phyloP scores from a whole-genome alignment of 1,140 invertebrate genomes.

The Sesamia nonagrioides region DNA sequence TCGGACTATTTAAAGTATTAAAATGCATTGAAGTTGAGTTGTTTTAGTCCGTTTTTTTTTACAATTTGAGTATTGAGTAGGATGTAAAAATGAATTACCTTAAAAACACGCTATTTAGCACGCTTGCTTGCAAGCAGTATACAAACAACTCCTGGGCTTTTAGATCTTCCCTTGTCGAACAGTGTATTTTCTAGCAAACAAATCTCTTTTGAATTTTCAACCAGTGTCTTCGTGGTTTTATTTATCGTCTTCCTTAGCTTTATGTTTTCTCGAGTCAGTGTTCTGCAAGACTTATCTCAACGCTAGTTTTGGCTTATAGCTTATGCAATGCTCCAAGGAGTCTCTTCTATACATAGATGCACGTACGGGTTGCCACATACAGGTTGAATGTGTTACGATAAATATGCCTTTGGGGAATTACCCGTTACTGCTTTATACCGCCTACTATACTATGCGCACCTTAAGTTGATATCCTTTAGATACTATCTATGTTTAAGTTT shows the following conservation, averaged over 20 bases:
- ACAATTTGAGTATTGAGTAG: too few relatives aligned
- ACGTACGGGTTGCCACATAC: constrained; percentile 3
- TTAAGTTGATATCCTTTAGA: too few relatives aligned
- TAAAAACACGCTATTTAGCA: too few relatives aligned
- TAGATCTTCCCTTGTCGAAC: too few relatives aligned
- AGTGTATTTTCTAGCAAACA: too few relatives aligned
- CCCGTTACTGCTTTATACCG: constrained; percentile 1
- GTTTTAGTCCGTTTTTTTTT: too few relatives aligned
- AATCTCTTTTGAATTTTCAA: neutral
- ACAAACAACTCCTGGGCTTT: too few relatives aligned
- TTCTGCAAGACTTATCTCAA: constrained; percentile 4
- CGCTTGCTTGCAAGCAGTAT: too few relatives aligned
- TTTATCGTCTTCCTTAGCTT: constrained; percentile 15
- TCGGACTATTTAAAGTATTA: too few relatives aligned
- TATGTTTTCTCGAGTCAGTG: constrained; percentile 12
- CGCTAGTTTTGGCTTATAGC: constrained; percentile 20
- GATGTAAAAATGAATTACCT: too few relatives aligned
- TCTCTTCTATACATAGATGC: constrained; percentile 17
- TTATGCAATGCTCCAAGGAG: constrained; percentile 11
- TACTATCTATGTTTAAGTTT: neutral
- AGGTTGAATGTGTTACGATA: constrained; percentile 23
- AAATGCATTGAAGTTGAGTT: too few relatives aligned
- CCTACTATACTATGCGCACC: neutral
- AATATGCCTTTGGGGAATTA: constrained; percentile 26
- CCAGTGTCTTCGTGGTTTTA: constrained; percentile 16